phyloP scores from a whole-genome alignment of 2,797 vertebrate genomes.

The Garrulus glandarius region DNA sequence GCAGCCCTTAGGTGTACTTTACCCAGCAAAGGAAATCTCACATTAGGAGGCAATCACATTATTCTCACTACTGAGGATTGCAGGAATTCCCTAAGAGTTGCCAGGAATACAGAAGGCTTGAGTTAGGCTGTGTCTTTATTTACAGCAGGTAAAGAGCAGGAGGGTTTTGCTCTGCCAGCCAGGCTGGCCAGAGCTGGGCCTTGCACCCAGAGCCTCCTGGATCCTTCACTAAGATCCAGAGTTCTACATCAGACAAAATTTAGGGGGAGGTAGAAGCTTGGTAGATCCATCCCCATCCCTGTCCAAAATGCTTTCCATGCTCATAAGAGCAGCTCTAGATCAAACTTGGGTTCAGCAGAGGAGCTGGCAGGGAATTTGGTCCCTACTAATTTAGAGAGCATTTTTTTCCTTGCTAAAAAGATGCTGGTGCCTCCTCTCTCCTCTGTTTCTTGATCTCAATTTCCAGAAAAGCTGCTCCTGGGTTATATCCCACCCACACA shows the following conservation, averaged over 20 bases:
- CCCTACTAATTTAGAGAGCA: not conserved
- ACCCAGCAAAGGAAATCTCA: conserved; percentile 55
- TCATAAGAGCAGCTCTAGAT: not conserved
- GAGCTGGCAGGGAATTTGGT: not conserved
- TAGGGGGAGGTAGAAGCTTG: not conserved
- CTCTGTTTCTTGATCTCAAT: not conserved
- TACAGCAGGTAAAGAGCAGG: not conserved
- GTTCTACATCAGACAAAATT: not conserved
- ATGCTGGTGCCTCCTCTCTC: not conserved
- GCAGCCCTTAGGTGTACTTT: conserved; percentile 63
- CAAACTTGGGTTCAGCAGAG: not conserved
- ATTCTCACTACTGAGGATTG: conserved; percentile 60
- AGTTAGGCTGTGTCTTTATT: not conserved
- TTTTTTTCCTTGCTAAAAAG: not conserved
- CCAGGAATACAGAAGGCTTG: not conserved
- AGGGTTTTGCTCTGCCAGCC: not conserved
- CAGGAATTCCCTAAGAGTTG: conserved; percentile 2
- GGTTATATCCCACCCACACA: not conserved
- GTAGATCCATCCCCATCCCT: not conserved
- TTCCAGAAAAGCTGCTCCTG: not conserved
- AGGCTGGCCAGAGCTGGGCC: not conserved
- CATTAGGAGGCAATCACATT: conserved; percentile 55
- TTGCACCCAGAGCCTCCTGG: not conserved
- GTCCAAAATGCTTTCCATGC: not conserved
- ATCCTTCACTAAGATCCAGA: not conserved